Evolutionary conservation across 2,888 invertebrate species (phyloP).

Genomic region (Mycalesis mineus): DNA sequence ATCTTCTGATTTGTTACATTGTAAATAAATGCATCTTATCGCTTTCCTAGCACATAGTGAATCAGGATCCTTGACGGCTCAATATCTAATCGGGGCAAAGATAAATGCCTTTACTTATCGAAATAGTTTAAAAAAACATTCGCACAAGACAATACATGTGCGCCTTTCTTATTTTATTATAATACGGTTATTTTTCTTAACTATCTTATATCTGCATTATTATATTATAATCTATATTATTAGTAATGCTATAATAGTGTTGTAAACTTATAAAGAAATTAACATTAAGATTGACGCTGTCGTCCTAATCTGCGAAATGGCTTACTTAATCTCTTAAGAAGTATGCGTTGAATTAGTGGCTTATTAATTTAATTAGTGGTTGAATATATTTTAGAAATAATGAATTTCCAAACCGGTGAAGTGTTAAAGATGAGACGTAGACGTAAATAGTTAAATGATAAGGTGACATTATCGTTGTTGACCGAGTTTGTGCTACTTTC

Average conservation of each 20-base stretch:
- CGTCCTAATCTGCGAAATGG: too few relatives aligned
- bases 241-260: not conserved
- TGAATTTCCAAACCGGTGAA: constrained; percentile 26
- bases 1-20: not conserved
- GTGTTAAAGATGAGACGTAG: constrained; percentile 59
- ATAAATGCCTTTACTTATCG: constrained; percentile 60
- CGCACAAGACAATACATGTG: constrained; percentile 35
- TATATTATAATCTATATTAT: not conserved
- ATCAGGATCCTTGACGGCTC: constrained; percentile 58
- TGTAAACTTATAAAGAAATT: not conserved
- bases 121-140: constrained; percentile 58
- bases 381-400: not conserved
- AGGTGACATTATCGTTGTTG: constrained; percentile 58
- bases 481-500: constrained; percentile 58
- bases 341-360: too few relatives aligned
- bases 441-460: constrained; percentile 63
- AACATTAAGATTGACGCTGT: too few relatives aligned
- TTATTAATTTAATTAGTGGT: too few relatives aligned
- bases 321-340: too few relatives aligned
- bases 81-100: constrained; percentile 67
- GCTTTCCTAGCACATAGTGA: constrained; percentile 32
- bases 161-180: not conserved
- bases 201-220: too few relatives aligned
- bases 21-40: constrained; percentile 32
- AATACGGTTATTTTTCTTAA: not conserved